Percentiles rank a stretch among this genome's conserved stretches.
Evolutionary conservation across 2,888 invertebrate species (phyloP).

Genomic region (Callinectes sapidus): DNA sequence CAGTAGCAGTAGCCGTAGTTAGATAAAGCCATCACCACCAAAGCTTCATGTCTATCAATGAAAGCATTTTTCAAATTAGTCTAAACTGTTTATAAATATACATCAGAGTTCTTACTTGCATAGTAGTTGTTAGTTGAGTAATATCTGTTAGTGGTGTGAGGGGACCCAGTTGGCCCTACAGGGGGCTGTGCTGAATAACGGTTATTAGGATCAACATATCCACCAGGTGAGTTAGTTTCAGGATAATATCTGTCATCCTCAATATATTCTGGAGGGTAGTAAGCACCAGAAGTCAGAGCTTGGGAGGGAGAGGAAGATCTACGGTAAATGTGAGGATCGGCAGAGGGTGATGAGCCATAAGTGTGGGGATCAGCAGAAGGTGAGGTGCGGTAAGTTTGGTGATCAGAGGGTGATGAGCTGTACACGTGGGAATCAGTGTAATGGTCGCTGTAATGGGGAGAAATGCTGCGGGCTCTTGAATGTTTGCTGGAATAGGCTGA

Average conservation of each 20-base stretch:
- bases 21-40: neutral
- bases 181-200: conserved; percentile 50
- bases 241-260: conserved; percentile 59
- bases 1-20: neutral
- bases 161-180: conserved; percentile 56
- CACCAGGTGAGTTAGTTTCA: conserved; percentile 34
- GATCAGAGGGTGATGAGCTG: conserved; percentile 14
- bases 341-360: no score
- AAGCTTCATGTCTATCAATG: neutral
- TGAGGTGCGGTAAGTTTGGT: no score
- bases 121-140: conserved; percentile 65
- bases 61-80: neutral
- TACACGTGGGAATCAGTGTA: conserved; percentile 32
- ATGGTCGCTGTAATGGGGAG: conserved; percentile 28
- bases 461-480: conserved; percentile 14
- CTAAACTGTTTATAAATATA: neutral
- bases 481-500: neutral
- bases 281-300: conserved; percentile 38
- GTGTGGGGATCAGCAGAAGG: no score
- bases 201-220: conserved; percentile 57
- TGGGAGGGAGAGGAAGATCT: conserved; percentile 44
- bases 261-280: conserved; percentile 46
- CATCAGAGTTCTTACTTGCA: conserved; percentile 60
- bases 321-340: conserved; percentile 25
- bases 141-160: conserved; percentile 61